Conservation (phyloP, 2,113 vertebrate species). For the Antechinus flavipes region DNA sequence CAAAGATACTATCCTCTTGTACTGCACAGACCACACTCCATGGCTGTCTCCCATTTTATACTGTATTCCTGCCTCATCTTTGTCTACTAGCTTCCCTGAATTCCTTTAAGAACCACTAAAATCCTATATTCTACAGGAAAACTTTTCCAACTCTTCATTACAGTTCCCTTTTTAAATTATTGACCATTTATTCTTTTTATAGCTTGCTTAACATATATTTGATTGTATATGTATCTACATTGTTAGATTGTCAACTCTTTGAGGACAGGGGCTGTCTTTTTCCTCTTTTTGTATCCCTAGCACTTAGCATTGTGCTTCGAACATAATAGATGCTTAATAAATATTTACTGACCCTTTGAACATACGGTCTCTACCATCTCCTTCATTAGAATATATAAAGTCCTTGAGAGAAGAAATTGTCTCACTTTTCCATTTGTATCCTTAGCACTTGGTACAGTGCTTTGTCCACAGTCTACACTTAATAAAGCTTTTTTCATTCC, state of each 20-base stretch:
- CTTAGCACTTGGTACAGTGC: background rate
- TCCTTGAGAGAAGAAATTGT: background rate
- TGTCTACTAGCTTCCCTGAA: too few relatives aligned
- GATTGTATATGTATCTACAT: background rate
- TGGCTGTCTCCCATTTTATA: background rate
- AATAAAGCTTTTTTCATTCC: background rate
- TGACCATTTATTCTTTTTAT: background rate
- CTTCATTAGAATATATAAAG: background rate
- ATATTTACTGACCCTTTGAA: background rate
- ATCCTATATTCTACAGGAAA: too few relatives aligned
- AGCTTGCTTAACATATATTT: background rate
- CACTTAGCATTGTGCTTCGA: background rate
- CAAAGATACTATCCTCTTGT: background rate
- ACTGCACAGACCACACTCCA: background rate
- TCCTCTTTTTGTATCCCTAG: background rate
- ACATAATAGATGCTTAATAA: background rate
- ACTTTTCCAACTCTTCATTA: too few relatives aligned
- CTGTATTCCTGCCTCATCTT: too few relatives aligned
- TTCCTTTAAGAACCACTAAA: too few relatives aligned
- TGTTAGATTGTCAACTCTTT: background rate
- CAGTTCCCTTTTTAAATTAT: too few relatives aligned
- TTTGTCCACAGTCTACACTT: background rate
- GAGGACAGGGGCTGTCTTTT: background rate
- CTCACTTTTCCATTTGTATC: background rate
- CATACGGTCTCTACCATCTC: background rate